Conservation (phyloP, 2,888 invertebrate species). For the Yponomeuta cagnagella region DNA sequence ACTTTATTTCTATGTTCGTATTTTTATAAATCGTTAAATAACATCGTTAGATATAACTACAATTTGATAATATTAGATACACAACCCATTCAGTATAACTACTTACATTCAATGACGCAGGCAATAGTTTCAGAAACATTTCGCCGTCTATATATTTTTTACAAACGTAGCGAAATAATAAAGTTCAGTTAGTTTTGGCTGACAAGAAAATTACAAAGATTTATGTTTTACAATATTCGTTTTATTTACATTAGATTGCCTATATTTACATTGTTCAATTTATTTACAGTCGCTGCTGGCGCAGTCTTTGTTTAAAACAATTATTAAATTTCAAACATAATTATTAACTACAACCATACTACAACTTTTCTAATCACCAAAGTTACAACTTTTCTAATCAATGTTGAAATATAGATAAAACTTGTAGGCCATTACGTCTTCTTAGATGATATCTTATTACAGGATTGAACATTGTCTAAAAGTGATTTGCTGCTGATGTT, state of each 20-base stretch:
- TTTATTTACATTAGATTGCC: slow-evolving; percentile 7
- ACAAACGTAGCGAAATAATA: slow-evolving; percentile 16
- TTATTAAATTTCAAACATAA: not conserved
- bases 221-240: slow-evolving; percentile 7
- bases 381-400: not conserved
- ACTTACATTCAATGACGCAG: slow-evolving; percentile 40
- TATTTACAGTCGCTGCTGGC: slow-evolving; percentile 16
- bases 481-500: too few relatives aligned
- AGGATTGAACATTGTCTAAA: too few relatives aligned
- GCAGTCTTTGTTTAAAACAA: not conserved
- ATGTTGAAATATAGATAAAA: too few relatives aligned
- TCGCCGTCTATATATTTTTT: slow-evolving; percentile 12
- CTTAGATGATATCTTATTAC: too few relatives aligned
- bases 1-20: slow-evolving; percentile 44
- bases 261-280: slow-evolving; percentile 21
- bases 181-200: slow-evolving; percentile 15
- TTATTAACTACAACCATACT: not conserved
- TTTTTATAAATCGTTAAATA: slow-evolving; percentile 64
- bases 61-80: slow-evolving; percentile 67
- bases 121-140: slow-evolving; percentile 26
- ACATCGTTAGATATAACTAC: slow-evolving; percentile 61
- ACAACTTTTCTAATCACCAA: not conserved
- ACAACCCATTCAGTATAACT: slow-evolving; percentile 66
- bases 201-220: slow-evolving; percentile 14
- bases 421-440: too few relatives aligned